These are phyloP conservation scores for Sebastiscus tertius DNA, from an alignment of 2,797 vertebrate species.

Conservation along the genomic window DNA sequence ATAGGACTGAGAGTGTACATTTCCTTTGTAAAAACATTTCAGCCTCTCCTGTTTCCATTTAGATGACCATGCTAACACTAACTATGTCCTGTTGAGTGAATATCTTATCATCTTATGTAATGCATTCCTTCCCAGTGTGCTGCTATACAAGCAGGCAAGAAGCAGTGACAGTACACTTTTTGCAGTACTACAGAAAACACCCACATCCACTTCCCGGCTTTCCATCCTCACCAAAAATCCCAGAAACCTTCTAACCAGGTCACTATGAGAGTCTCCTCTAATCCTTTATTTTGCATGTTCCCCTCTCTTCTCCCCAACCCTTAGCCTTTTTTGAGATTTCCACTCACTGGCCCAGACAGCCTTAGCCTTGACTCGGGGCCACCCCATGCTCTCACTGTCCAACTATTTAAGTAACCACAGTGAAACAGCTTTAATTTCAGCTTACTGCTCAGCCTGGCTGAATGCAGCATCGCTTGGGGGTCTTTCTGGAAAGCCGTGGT, in stretches of 20 bases:
- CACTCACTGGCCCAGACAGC: constrained; percentile 75
- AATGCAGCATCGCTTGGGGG: constrained; percentile 74
- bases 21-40: not conserved
- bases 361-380: constrained; percentile 81
- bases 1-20: not conserved
- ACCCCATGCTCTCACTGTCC: constrained; percentile 80
- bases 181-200: constrained; percentile 21
- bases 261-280: constrained; percentile 54
- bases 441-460: constrained; percentile 71
- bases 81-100: constrained; percentile 30
- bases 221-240: constrained; percentile 11
- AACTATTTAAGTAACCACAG: constrained; percentile 84
- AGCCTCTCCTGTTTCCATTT: constrained; percentile 8
- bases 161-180: constrained; percentile 49
- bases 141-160: constrained; percentile 10
- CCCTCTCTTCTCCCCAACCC: constrained; percentile 53
- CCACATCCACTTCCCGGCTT: constrained; percentile 13
- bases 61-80: constrained; percentile 22
- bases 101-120: constrained; percentile 69
- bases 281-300: constrained; percentile 70
- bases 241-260: constrained; percentile 69
- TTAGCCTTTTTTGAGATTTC: constrained; percentile 72
- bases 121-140: constrained; percentile 57
- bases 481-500: constrained; percentile 78
- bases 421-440: constrained; percentile 84